Conservation (phyloP, 2,113 vertebrate genomes). For the Sitta europaea region DNA sequence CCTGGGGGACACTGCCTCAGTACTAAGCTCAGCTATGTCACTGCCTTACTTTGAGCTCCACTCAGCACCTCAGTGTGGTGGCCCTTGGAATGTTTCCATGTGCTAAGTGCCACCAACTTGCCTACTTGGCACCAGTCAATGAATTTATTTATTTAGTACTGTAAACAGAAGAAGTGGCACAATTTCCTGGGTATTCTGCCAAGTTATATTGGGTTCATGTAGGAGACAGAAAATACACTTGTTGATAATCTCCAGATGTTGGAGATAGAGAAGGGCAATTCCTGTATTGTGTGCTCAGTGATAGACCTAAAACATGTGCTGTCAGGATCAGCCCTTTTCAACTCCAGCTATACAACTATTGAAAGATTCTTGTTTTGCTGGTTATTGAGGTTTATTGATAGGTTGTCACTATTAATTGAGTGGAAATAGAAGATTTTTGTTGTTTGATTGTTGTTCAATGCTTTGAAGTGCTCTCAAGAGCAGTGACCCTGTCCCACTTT, state of each 20-base stretch:
- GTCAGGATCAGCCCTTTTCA: background rate
- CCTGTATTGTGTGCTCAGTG: background rate
- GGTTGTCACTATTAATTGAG: background rate
- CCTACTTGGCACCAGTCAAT: background rate
- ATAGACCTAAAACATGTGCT: background rate
- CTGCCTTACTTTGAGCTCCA: accelerated
- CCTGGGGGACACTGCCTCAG: background rate
- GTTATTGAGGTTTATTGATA: background rate
- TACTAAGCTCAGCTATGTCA: background rate
- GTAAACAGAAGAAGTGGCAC: background rate
- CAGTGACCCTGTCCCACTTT: background rate
- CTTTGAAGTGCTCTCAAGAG: background rate
- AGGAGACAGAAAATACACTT: background rate
- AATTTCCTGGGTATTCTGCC: background rate
- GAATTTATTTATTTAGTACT: background rate
- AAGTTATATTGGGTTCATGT: background rate
- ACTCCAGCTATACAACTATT: background rate
- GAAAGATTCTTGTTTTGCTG: background rate
- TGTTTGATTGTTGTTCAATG: background rate
- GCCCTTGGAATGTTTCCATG: background rate
- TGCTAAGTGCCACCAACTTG: background rate
- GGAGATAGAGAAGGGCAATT: background rate
- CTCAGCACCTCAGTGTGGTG: background rate
- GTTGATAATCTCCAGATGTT: background rate
- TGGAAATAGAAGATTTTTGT: background rate